Percentiles rank a stretch among this genome's conserved stretches.
Evolutionary conservation across 2,888 invertebrate genomes (phyloP).

Genomic region (Acrobasis consociella): DNA sequence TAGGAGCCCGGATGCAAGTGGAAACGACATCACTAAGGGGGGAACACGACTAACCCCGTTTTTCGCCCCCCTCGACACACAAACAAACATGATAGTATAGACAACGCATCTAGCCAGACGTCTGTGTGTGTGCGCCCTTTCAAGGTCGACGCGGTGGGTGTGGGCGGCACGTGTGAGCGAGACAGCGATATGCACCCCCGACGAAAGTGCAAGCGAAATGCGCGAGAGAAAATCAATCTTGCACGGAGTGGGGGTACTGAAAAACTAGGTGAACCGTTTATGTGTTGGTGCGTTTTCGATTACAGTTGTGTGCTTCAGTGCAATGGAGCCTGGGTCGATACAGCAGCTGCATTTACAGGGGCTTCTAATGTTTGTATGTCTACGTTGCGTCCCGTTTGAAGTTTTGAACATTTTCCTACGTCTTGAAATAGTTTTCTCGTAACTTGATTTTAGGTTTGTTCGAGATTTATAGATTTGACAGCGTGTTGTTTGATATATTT

Average conservation of each 20-base stretch:
- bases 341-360: background rate
- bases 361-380: background rate
- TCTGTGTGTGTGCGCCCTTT: conserved; percentile 64
- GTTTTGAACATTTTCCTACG: background rate
- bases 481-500: too few relatives aligned
- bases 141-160: conserved; percentile 73
- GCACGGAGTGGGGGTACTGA: conserved; percentile 69
- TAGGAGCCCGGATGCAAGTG: conserved; percentile 75
- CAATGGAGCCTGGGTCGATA: conserved; percentile 20
- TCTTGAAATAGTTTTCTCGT: background rate
- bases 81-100: conserved; percentile 39
- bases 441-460: background rate
- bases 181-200: conserved; percentile 59
- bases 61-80: conserved; percentile 46
- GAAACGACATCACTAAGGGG: conserved; percentile 61
- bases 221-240: conserved; percentile 80
- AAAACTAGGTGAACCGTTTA: conserved; percentile 78
- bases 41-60: conserved; percentile 73
- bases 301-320: conserved; percentile 38
- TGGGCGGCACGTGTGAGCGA: conserved; percentile 53
- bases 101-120: conserved; percentile 60
- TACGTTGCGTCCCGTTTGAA: background rate
- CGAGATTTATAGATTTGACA: too few relatives aligned
- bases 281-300: conserved; percentile 49
- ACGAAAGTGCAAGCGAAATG: conserved; percentile 79